Percentiles rank a stretch among this genome's conserved stretches.
Conservation (phyloP, 2,797 vertebrate genomes). For the Acridotheres tristis region DNA sequence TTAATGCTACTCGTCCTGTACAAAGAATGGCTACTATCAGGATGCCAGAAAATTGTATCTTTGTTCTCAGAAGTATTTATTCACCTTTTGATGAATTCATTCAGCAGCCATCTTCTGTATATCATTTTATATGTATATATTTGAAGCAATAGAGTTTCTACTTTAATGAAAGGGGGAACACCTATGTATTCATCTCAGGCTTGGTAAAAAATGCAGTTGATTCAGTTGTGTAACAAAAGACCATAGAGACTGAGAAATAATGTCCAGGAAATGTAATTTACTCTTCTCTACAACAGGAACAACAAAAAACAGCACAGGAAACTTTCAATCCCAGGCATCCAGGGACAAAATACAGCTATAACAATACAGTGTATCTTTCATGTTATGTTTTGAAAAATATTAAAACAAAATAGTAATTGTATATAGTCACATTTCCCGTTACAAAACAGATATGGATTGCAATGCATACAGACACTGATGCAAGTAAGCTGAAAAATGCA, state of each 20-base stretch:
- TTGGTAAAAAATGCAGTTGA: not conserved
- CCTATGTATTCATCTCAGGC: not conserved
- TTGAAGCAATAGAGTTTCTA: not conserved
- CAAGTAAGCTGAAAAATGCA: not conserved
- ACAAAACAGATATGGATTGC: not conserved
- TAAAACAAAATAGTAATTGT: not conserved
- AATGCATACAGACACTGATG: not conserved
- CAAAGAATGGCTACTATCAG: not conserved
- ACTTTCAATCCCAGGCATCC: not conserved
- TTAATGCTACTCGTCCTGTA: not conserved
- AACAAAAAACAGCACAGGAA: not conserved
- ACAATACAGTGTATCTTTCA: not conserved
- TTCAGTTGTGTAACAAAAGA: not conserved
- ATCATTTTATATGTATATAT: not conserved
- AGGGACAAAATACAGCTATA: not conserved
- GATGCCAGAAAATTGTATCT: not conserved
- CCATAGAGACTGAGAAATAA: not conserved
- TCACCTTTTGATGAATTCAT: not conserved
- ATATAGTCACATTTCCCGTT: not conserved
- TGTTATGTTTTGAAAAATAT: not conserved
- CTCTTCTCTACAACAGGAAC: not conserved
- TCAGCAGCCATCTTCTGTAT: not conserved
- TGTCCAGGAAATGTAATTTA: not conserved
- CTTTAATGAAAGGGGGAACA: not conserved
- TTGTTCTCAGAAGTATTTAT: not conserved